Evolutionary conservation across 1,140 invertebrate species (phyloP).

Genomic region (Aphelinus atriplicis): DNA sequence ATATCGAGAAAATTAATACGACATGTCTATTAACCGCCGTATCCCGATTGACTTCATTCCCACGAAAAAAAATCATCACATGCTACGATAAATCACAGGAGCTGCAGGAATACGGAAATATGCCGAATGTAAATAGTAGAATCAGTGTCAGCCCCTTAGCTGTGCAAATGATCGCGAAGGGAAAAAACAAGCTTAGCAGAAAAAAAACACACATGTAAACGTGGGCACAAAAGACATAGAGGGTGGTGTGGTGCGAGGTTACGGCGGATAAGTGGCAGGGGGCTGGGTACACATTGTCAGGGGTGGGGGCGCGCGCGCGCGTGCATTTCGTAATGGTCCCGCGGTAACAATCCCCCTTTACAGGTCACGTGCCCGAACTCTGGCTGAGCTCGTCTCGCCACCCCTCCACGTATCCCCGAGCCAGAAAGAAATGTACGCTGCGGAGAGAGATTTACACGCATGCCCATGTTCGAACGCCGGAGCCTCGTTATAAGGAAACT

Average conservation of each 20-base stretch:
- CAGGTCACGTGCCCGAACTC: no score
- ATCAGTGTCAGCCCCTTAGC: not conserved
- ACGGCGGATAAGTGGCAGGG: conserved; percentile 2
- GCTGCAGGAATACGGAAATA: conserved; percentile 1
- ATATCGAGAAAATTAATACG: not conserved
- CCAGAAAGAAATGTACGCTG: no score
- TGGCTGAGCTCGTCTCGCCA: no score
- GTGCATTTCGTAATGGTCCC: no score
- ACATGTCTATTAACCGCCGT: not conserved
- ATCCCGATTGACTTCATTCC: conserved; percentile 5
- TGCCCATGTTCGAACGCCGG: no score
- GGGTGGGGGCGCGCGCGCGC: not conserved
- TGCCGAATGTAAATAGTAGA: not conserved
- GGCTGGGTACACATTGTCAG: not conserved
- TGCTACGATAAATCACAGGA: conserved; percentile 1
- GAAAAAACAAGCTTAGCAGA: conserved; percentile 31
- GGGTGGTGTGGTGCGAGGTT: not conserved
- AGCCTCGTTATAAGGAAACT: conserved; percentile 12
- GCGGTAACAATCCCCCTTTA: no score
- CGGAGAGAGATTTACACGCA: no score
- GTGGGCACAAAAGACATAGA: conserved; percentile 13
- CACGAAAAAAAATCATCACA: conserved; percentile 17
- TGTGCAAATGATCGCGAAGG: not conserved
- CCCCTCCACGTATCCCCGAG: no score
- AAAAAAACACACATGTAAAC: conserved; percentile 8